Evolutionary conservation across 1,140 invertebrate species (phyloP), one percentile per base, ranked within the genome.

Genomic region (Drosophila virilis): DNA sequence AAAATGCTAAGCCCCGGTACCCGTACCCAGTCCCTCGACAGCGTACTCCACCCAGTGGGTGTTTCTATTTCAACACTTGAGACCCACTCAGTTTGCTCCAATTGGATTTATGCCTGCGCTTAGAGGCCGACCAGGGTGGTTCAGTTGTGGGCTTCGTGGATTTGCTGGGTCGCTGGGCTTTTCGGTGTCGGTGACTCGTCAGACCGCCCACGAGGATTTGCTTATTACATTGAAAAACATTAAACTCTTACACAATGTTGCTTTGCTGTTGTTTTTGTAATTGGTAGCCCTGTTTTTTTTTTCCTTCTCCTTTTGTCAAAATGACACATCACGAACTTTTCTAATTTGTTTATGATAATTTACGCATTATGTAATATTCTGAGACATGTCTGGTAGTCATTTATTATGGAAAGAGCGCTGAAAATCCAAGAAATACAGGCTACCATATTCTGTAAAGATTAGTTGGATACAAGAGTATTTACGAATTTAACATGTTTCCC

Each of bases 291-390:
- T 7, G 8, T 48, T 17, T 7, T 8, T 8, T 45, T 38, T 38
- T 8, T 6, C 12, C 50, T 46, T 65, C 58, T 67, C 28, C 32
- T 60, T 58, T 54, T 77, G 66, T 74, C 77, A 76, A 78, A 85
- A 85, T 81, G 84, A 90, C 84, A 89, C 84, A 81, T 85, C 81
- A 90, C 78, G 80, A 90, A 89, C 80, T 89, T 89, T 89, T 89
- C 85, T 89, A 89, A 89, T 89, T 89, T 90, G 80, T 89, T 89
- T 89, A 89, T 90, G 85, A 89, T 89, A 89, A 89, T 90, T 89
- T 89, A 89, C 75, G 84, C 55, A 57, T 80, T 85, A 65, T 58
- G 43, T 70, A 77, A 80, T 80, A 33, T 42, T 8, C n/a, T 15
- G 22, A 40, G 80, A 64, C 80, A 89, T 70, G 68, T 70, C 78